Evolutionary conservation across 2,888 invertebrate species (phyloP).

Genomic region (Trichogramma dendrolimi): DNA sequence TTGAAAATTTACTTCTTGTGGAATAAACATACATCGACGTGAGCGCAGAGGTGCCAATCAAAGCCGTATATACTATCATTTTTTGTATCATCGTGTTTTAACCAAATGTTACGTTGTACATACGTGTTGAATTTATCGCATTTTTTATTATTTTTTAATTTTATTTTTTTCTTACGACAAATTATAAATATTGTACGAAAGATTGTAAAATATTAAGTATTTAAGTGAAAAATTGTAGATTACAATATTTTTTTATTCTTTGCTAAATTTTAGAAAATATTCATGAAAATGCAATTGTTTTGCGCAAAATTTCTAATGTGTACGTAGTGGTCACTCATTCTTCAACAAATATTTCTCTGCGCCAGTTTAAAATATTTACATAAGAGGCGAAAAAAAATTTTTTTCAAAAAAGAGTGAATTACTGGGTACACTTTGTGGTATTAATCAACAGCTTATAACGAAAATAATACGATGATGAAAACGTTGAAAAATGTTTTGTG

Average conservation of each 20-base stretch:
- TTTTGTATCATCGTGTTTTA: constrained; percentile 27
- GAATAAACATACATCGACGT: constrained; percentile 10
- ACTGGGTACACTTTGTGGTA: too few species aligned
- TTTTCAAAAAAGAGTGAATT: too few species aligned
- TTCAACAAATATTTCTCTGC: too few species aligned
- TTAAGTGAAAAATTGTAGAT: constrained; percentile 23
- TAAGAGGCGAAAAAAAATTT: too few species aligned
- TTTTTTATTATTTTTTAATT: constrained; percentile 24
- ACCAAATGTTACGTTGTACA: constrained; percentile 22
- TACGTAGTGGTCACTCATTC: too few species aligned
- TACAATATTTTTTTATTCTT: constrained; percentile 27
- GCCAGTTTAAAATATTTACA: too few species aligned
- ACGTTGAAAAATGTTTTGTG: too few species aligned
- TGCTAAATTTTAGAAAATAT: constrained; percentile 23
- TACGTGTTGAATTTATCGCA: constrained; percentile 27
- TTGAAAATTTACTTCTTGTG: too few species aligned
- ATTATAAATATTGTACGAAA: constrained; percentile 12
- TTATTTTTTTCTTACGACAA: constrained; percentile 24
- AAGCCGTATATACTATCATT: constrained; percentile 22
- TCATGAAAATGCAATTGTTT: too few species aligned
- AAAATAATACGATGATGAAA: too few species aligned
- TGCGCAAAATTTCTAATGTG: too few species aligned
- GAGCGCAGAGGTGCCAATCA: constrained; percentile 30
- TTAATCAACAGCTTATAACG: too few species aligned
- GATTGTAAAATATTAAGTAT: constrained; percentile 24